These are phyloP conservation scores for Talpa occidentalis DNA, from an alignment of 2,113 vertebrate genomes.

Conservation along the genomic window DNA sequence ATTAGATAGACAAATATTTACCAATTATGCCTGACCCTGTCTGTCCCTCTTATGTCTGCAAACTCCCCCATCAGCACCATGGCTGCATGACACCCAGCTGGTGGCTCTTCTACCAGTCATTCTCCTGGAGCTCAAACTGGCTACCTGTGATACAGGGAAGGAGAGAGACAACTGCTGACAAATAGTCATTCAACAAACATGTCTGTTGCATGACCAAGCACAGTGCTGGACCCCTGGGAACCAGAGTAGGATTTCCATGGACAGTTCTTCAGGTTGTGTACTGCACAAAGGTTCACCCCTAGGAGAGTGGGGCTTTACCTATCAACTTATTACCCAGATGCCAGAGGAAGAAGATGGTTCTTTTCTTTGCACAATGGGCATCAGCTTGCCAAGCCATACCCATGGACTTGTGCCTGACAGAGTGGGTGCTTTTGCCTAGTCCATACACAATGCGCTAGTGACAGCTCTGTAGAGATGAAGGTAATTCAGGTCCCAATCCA, in stretches of 20 bases:
- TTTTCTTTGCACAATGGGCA: not conserved
- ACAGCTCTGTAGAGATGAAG: not conserved
- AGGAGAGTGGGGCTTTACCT: not conserved
- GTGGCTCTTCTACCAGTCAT: not conserved
- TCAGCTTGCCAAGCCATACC: not conserved
- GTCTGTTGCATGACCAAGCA: not conserved
- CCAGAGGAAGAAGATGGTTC: not conserved
- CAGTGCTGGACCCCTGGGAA: not conserved
- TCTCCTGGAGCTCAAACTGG: slow-evolving; percentile 37
- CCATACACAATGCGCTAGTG: not conserved
- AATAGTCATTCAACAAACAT: slow-evolving; percentile 47
- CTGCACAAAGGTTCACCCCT: not conserved
- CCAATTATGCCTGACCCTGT: slow-evolving; percentile 85
- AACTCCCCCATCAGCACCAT: slow-evolving; percentile 80
- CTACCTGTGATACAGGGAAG: not conserved
- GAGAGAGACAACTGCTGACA: not conserved
- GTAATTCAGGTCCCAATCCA: not conserved
- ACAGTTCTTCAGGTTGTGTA: not conserved
- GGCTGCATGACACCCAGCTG: slow-evolving; percentile 59
- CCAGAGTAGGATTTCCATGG: not conserved
- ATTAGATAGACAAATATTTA: slow-evolving; percentile 90
- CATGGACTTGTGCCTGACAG: not conserved
- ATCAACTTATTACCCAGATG: not conserved
- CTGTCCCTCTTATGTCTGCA: slow-evolving; percentile 78
- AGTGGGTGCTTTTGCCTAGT: not conserved